Conservation (phyloP, 2,888 invertebrate species). For the Conops quadrifasciatus region DNA sequence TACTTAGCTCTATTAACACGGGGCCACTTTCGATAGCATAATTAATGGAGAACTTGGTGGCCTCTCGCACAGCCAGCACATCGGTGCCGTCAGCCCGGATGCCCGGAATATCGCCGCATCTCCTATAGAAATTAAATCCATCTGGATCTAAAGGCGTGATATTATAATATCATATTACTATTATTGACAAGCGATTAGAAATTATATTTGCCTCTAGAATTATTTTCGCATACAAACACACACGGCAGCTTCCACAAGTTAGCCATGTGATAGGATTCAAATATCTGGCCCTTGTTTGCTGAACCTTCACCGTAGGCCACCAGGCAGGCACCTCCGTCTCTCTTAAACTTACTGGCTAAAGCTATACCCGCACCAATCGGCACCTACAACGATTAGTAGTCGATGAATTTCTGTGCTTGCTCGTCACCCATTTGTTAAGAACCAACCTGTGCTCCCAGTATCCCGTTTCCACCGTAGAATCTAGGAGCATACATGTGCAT, state of each 20-base stretch:
- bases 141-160: not conserved
- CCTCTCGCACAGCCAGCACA: constrained; percentile 82
- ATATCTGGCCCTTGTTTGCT: constrained; percentile 93
- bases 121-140: not conserved
- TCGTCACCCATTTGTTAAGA: no score
- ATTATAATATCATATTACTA: not conserved
- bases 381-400: constrained; percentile 68
- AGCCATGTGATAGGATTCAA: constrained; percentile 94
- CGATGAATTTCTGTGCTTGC: not conserved
- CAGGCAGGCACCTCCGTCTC: constrained; percentile 85
- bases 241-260: constrained; percentile 93
- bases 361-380: constrained; percentile 95
- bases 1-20: constrained; percentile 88
- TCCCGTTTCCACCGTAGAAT: constrained; percentile 84
- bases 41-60: constrained; percentile 81
- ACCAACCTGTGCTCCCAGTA: constrained; percentile 80
- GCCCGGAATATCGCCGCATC: constrained; percentile 84
- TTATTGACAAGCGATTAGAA: not conserved
- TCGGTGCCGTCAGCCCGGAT: constrained; percentile 87
- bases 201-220: constrained; percentile 69
- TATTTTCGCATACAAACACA: constrained; percentile 97
- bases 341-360: constrained; percentile 87
- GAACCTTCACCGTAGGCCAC: constrained; percentile 94
- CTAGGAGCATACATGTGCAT: constrained; percentile 84
- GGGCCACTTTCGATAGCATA: constrained; percentile 69